Conservation (phyloP, 2,888 invertebrate species). For the Ennomos quercinarius region DNA sequence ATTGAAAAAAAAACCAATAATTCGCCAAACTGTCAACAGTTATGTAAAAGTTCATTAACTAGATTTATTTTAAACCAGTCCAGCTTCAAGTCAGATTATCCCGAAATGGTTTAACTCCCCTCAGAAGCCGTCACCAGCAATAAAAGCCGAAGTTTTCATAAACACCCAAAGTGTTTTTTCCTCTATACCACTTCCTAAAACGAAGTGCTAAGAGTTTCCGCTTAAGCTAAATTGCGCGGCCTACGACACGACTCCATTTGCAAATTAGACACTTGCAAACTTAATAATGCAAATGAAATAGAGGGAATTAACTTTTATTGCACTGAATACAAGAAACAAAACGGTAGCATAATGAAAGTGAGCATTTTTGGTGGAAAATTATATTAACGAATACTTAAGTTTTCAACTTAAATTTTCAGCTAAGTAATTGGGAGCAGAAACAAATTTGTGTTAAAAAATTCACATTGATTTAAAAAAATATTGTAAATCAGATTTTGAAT, state of each 20-base stretch:
- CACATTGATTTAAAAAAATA: not conserved
- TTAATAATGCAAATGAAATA: constrained; percentile 40
- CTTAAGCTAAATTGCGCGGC: constrained; percentile 79
- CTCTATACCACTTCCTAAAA: constrained; percentile 58
- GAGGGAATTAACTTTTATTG: constrained; percentile 41
- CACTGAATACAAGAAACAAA: constrained; percentile 29
- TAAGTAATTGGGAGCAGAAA: constrained; percentile 47
- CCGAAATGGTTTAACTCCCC: constrained; percentile 12
- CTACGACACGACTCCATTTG: constrained; percentile 81
- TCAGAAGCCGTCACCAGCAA: constrained; percentile 14
- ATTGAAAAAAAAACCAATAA: too few relatives aligned
- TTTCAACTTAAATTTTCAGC: constrained; percentile 47
- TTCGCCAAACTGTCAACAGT: constrained; percentile 6
- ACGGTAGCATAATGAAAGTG: constrained; percentile 1
- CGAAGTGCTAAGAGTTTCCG: constrained; percentile 67
- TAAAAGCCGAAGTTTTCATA: constrained; percentile 27
- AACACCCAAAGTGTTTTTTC: constrained; percentile 50
- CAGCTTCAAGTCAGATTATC: constrained; percentile 22
- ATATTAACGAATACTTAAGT: constrained; percentile 52
- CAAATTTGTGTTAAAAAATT: not conserved
- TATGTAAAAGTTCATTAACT: constrained; percentile 23
- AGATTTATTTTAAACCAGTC: constrained; percentile 20
- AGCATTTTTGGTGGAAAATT: constrained; percentile 47
- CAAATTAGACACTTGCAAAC: constrained; percentile 73
- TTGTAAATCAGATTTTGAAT: too few relatives aligned